Conservation (phyloP, 1,140 invertebrate species). For the Tribolium castaneum region DNA sequence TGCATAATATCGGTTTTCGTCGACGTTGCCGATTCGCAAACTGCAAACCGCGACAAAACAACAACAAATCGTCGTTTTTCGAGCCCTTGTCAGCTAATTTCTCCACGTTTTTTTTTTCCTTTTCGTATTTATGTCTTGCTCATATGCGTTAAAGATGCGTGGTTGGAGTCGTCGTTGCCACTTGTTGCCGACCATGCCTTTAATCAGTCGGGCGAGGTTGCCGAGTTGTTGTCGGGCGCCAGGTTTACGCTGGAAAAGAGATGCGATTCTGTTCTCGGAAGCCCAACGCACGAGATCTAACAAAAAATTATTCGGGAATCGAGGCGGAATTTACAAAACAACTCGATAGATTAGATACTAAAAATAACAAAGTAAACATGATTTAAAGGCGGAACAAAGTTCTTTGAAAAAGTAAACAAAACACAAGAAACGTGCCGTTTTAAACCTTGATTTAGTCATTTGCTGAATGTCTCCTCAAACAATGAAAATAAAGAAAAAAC, state of each 20-base stretch:
- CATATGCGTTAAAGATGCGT: conserved; percentile 41
- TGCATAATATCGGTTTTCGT: no score
- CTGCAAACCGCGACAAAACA: no score
- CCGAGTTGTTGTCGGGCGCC: background rate
- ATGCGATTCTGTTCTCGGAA: background rate
- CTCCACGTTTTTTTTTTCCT: background rate
- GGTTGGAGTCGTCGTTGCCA: conserved; percentile 38
- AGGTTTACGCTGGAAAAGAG: conserved; percentile 9
- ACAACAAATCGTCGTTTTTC: background rate
- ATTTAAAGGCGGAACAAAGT: background rate
- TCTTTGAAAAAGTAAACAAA: background rate
- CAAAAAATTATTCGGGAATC: background rate
- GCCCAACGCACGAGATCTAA: background rate
- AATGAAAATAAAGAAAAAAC: background rate
- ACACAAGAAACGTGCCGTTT: background rate
- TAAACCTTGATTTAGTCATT: background rate
- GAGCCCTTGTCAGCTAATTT: conserved; percentile 17
- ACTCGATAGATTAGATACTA: background rate
- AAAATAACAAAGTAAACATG: background rate
- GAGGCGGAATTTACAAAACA: background rate
- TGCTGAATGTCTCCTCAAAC: background rate
- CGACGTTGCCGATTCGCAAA: no score
- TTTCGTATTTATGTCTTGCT: background rate
- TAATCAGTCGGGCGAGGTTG: conserved; percentile 35
- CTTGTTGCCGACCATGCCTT: conserved; percentile 41